Base-by-base conservation (phyloP, 1,140 invertebrate genomes). In the Pararge aegeria region DNA sequence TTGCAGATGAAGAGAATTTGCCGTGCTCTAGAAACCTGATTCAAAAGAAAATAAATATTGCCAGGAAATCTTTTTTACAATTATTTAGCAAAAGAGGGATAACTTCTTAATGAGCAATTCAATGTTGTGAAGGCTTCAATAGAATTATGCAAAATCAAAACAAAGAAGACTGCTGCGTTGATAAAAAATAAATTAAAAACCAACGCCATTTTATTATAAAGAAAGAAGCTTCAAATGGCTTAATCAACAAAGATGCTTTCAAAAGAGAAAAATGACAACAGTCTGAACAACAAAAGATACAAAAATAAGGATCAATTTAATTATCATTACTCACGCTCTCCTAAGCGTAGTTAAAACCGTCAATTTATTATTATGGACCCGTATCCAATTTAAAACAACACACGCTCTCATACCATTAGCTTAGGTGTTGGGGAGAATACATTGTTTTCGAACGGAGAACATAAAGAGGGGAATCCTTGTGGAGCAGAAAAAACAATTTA, bases 351-450 rank as follows among this genome's bases (percentile, higher is more conserved):
- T 82, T 85, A 84, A 87, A 84, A 83, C 86, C 83, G 73, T 79
- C 83, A 78, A 87, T 89, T 86, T 83, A 87, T 88, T 87, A 86
- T 83, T 83, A 80, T 80, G 76, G 70, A 77, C 86, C 86, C 86
- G 86, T 89, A 89, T 89, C 86, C 81, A 86, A 89, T 87, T 87
- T 89, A 79, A 87, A 89, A 87, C 82, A 87, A 88, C 82, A 83
- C 75, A 75, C 76, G 76, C 70, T 64, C 76, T 73, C 67, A 70
- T 68, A 67, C 75, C 80, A 34, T 34, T 34, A 34, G 7, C 30
- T 83, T 76, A 78, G 78, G 73, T 68, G 77, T 69, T 72, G 70
- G 74, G 81, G 78, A 72, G 66, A 64, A 66, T 69, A 78, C 80
- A 83, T 86, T 86, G 80, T 86, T 88, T 86, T 81, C 61, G 64